Percentiles rank a stretch among this genome's conserved stretches.
Evolutionary conservation across 2,888 invertebrate species (phyloP).

Genomic region (Bombylius discolor): DNA sequence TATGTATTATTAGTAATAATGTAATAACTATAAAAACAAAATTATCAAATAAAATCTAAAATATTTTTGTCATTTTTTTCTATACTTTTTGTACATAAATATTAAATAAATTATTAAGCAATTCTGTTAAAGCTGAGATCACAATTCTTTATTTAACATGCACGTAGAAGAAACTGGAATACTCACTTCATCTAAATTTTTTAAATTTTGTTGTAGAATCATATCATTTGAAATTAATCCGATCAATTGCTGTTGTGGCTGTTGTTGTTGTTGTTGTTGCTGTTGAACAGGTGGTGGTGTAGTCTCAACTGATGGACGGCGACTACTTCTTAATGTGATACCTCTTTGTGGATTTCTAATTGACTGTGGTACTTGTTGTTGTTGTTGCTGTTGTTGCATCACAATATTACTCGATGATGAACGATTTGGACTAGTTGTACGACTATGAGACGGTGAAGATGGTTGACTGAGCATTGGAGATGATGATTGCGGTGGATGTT

Average conservation of each 20-base stretch:
- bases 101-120: no score
- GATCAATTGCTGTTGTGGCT: constrained; percentile 13
- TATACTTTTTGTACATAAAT: no score
- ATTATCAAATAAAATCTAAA: no score
- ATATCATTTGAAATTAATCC: constrained; percentile 20
- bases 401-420: constrained; percentile 14
- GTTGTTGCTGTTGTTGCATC: constrained; percentile 19
- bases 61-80: no score
- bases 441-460: constrained; percentile 67
- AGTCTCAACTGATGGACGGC: constrained; percentile 33
- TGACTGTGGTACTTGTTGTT: constrained; percentile 22
- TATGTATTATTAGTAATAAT: no score
- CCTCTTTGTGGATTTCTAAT: constrained; percentile 25
- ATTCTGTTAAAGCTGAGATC: no score
- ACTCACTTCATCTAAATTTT: constrained; percentile 32
- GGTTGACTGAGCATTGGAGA: constrained; percentile 61
- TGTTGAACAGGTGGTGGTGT: constrained; percentile 28
- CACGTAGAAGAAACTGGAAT: constrained; percentile 8
- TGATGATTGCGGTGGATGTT: constrained; percentile 42
- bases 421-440: constrained; percentile 53
- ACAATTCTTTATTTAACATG: constrained; percentile 3
- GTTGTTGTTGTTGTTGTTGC: constrained; percentile 15
- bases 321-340: constrained; percentile 24
- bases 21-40: no score
- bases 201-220: constrained; percentile 24